Base-by-base conservation (phyloP, 2,113 vertebrate genomes). In the Oreamnos americanus region DNA sequence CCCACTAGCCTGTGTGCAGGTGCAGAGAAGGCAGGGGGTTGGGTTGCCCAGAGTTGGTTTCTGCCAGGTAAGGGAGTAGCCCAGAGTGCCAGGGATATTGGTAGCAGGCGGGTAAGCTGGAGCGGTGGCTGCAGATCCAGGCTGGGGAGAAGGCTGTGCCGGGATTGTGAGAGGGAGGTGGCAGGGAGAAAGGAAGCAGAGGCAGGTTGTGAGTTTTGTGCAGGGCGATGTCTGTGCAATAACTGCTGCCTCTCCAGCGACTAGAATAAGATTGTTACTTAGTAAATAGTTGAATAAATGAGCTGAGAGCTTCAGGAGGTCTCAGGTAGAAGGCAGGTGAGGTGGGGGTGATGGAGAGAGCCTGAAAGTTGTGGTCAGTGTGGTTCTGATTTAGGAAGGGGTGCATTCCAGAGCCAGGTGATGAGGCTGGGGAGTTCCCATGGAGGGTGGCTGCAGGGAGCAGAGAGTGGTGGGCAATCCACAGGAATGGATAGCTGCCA, bases 101-200 rank as follows among this genome's bases (percentile, higher is more conserved):
- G 79, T 64, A 97, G 79, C 74, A 94, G 79, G 43, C 2, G 8
- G 88, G 60, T 17, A 57, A 83, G 12, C n/a, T 45, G 26, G 62
- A 51, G 90, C 49, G n/a, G 30, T 39, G 51, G 57, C 90, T 57
- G 16, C 51, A 57, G 53, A 53, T 95, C 45, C 57, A 83, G 87
- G 83, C 79, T 96, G 74, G 87, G 53, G 90, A 71, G 67, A 57
- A 95, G 53, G 82, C 33, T 62, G 78, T 91, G 36, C 53, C 36
- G 25, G 79, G 87, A 90, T 91, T 10, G 95, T 88, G 60, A 93
- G 86, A 96, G 60, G 67, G 49, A 87, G 60, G 85, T 94, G 64
- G 87, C 85, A 94, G 92, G 67, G 49, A 87, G 87, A 94, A 97
- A 81, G 74, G 71, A 94, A 92, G 89, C 94, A 96, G 96, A 97